phyloP scores from a whole-genome alignment of 2,113 vertebrate genomes.

The Peucedramus taeniatus region DNA sequence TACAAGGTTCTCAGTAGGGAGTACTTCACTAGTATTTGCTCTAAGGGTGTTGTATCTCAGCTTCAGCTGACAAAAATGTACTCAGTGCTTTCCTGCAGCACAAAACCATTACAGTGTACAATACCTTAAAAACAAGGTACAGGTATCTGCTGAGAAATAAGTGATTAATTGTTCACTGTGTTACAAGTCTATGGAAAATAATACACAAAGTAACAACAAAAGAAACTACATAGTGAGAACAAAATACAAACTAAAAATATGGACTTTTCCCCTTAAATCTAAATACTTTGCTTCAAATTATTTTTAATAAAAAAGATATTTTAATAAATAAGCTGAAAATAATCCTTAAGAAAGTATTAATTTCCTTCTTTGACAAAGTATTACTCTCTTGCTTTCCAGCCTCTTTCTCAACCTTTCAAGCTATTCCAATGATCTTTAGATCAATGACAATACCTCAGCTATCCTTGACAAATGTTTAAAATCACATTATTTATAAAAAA shows the following conservation, averaged over 20 bases:
- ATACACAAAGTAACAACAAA: background rate
- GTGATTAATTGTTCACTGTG: background rate
- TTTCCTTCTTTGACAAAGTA: background rate
- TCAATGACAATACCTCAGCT: background rate
- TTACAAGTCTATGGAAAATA: background rate
- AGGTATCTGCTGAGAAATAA: background rate
- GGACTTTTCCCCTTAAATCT: background rate
- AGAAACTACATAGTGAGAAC: background rate
- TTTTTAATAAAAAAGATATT: background rate
- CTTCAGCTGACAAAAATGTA: background rate
- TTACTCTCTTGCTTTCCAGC: background rate
- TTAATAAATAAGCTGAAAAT: background rate
- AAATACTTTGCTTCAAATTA: background rate
- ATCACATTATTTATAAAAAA: background rate
- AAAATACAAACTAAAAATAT: background rate
- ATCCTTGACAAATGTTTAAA: background rate
- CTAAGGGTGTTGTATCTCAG: background rate
- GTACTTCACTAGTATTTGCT: background rate
- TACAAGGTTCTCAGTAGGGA: background rate
- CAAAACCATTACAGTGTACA: background rate
- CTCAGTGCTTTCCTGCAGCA: background rate
- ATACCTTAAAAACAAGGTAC: background rate
- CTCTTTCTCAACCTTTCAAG: background rate
- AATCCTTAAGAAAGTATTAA: background rate
- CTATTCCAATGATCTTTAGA: background rate